Conservation (phyloP, 1,140 invertebrate genomes). For the Gonatopus flavifemur region DNA sequence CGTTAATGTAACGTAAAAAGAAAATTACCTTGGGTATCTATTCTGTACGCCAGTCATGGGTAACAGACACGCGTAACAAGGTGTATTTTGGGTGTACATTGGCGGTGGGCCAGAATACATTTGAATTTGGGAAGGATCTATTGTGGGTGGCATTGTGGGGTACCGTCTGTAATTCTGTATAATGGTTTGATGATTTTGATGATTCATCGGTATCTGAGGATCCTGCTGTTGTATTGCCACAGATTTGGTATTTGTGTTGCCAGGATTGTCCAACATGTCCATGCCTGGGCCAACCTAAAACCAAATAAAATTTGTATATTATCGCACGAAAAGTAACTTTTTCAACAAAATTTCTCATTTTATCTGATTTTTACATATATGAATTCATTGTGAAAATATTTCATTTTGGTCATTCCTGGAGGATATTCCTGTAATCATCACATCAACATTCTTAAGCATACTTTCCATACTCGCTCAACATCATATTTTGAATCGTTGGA, state of each 20-base stretch:
- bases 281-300: conserved; percentile 33
- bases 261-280: conserved; percentile 38
- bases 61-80: conserved; percentile 49
- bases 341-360: too few relatives aligned
- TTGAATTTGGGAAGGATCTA: conserved; percentile 46
- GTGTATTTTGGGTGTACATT: conserved; percentile 47
- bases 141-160: conserved; percentile 41
- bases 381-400: too few relatives aligned
- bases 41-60: conserved; percentile 47
- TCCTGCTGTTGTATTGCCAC: conserved; percentile 43
- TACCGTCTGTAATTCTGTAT: conserved; percentile 48
- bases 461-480: too few relatives aligned
- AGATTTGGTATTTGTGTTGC: conserved; percentile 38
- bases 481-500: too few relatives aligned
- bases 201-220: conserved; percentile 45
- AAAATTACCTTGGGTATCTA: conserved; percentile 52
- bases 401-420: too few relatives aligned
- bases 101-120: conserved; percentile 49
- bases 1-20: too few relatives aligned
- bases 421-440: too few relatives aligned
- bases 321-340: too few relatives aligned
- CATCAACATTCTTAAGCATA: too few relatives aligned
- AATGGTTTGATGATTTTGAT: conserved; percentile 45
- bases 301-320: conserved; percentile 6
- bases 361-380: too few relatives aligned